Conservation (phyloP, 2,888 invertebrate genomes). For the Dimorphilus gyrociliatus region DNA sequence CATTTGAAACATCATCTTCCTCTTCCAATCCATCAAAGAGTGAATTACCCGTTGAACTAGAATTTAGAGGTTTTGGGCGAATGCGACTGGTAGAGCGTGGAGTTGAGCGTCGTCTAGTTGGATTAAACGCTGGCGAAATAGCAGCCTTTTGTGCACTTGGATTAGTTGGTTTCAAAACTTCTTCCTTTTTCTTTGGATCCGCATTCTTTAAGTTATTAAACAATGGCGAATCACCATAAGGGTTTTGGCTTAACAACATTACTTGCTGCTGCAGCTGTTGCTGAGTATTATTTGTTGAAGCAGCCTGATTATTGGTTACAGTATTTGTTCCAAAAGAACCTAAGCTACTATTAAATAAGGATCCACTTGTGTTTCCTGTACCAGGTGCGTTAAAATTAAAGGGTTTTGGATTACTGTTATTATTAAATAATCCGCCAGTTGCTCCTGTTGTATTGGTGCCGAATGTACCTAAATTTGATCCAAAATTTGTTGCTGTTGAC, state of each 20-base stretch:
- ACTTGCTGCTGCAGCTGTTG: conserved; percentile 46
- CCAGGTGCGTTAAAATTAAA: no score
- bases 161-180: conserved; percentile 49
- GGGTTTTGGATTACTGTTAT: no score
- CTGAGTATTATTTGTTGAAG: conserved; percentile 36
- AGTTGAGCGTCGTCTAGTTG: conserved; percentile 46
- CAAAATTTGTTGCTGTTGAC: no score
- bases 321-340: no score
- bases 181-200: conserved; percentile 47
- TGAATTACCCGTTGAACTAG: conserved; percentile 17
- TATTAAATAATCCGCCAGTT: no score
- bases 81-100: conserved; percentile 43
- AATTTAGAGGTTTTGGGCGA: conserved; percentile 43
- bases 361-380: background rate
- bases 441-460: no score
- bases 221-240: conserved; percentile 71
- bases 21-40: conserved; percentile 72
- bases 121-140: conserved; percentile 36
- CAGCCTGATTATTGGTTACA: conserved; percentile 8
- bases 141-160: conserved; percentile 47
- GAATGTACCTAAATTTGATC: no score
- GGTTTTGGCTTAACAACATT: conserved; percentile 50
- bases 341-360: no score
- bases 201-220: conserved; percentile 52
- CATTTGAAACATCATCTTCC: no score